Evolutionary conservation across 2,797 vertebrate species (phyloP).

Genomic region (Amblyraja radiata): DNA sequence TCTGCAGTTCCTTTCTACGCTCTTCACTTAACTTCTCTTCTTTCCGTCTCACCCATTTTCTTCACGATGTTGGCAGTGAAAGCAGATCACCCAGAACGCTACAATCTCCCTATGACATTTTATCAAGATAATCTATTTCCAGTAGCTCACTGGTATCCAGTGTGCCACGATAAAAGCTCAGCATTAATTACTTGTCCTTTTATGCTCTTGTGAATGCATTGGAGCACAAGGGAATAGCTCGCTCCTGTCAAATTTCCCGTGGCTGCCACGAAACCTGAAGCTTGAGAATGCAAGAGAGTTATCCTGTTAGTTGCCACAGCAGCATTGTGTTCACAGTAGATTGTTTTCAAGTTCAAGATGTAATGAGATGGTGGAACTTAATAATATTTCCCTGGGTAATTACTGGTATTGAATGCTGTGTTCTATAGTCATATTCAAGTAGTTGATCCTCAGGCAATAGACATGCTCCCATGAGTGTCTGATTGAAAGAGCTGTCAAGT

Average conservation of each 20-base stretch:
- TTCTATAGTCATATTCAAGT: not conserved
- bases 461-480: not conserved
- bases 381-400: conserved; percentile 9
- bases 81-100: not conserved
- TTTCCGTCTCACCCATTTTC: not conserved
- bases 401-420: not conserved
- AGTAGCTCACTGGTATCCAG: not conserved
- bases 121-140: not conserved
- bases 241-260: not conserved
- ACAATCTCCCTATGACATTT: not conserved
- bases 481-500: conserved; percentile 12
- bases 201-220: not conserved
- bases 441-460: not conserved
- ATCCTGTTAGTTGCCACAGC: not conserved
- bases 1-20: too few relatives aligned
- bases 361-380: conserved; percentile 4
- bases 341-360: conserved; percentile 18
- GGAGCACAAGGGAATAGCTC: not conserved
- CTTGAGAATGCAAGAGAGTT: not conserved
- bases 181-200: not conserved
- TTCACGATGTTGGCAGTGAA: not conserved
- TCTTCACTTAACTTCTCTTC: not conserved
- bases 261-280: not conserved
- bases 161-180: not conserved
- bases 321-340: not conserved